Base-by-base conservation (phyloP, 1,140 invertebrate genomes). In the Drosophila auraria region DNA sequence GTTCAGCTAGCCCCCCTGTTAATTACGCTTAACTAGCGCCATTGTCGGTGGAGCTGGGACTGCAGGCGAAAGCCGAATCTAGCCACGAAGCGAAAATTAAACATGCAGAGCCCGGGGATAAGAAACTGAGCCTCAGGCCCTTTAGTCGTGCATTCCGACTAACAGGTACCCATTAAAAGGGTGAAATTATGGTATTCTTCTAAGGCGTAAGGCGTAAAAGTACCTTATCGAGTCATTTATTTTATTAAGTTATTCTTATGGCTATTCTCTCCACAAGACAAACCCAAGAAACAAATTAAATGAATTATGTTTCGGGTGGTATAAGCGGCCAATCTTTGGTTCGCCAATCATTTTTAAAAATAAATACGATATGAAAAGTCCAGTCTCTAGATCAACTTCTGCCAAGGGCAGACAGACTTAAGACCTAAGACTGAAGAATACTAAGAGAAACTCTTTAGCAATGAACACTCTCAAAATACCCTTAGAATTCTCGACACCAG, bases 1-100 rank as follows among this genome's bases (percentile, higher is more conserved):
- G 61, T 65, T 64, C 64, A 84, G 78, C 82, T 66, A 76, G 56
- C 79, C 80, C 71, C 73, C 83, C 75, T 78, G 73, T 74, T 80
- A 87, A 87, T 91, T 91, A 87, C 77, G 81, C 83, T 73, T 87
- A 84, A 87, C 83, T 87, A 83, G 80, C 84, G 38, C 74, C 68
- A 80, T 90, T 87, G 83, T 87, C 78, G 69, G 60, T 6, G 57
- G 23, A 27, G 57, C 23, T 59, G n/a, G 27, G 40, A 4, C 33
- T 61, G 77, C 51, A 75, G 62, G 36, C 0, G 12, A 49, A 42
- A 23, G 49, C 36, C 14, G 53, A 50, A 38, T 47, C 64, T 38
- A 33, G 23, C 23, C 20, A 50, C 45, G 40, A 44, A 56, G 68
- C 78, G 70, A 75, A 56, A 56, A 82, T 82, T 75, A 82, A 79